Percentiles rank a stretch among this genome's conserved stretches.
These are phyloP conservation scores for Anadara kagoshimensis DNA, from an alignment of 1,140 invertebrate species.

Conservation along the genomic window DNA sequence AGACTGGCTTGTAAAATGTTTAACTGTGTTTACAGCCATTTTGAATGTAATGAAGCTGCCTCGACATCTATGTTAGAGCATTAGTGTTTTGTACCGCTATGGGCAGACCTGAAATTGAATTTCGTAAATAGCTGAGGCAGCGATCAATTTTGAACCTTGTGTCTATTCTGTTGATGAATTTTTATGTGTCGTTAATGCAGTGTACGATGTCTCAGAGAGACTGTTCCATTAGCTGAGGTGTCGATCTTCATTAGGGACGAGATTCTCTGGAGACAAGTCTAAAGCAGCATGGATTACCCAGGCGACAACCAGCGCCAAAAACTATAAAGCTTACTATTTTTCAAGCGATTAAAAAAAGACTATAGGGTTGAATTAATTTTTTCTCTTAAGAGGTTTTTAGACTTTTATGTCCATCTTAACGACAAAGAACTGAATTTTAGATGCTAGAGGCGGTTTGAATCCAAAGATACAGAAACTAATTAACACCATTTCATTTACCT, in stretches of 20 bases:
- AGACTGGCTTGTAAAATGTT: slow-evolving; percentile 47
- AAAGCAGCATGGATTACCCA: too few species aligned
- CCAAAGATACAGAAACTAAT: too few species aligned
- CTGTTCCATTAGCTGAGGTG: slow-evolving; percentile 64
- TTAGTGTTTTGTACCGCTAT: slow-evolving; percentile 35
- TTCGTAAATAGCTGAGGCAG: slow-evolving; percentile 42
- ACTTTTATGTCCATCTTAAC: too few species aligned
- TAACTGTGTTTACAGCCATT: slow-evolving; percentile 48
- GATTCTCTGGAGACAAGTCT: slow-evolving; percentile 39
- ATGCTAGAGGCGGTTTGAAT: too few species aligned
- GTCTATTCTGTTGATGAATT: slow-evolving; percentile 42
- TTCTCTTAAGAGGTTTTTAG: too few species aligned
- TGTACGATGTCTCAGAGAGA: slow-evolving; percentile 44
- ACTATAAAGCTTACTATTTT: too few species aligned
- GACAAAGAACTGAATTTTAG: too few species aligned
- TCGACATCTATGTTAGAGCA: slow-evolving; percentile 23
- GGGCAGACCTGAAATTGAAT: slow-evolving; percentile 49
- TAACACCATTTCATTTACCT: too few species aligned
- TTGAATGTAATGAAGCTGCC: slow-evolving; percentile 40
- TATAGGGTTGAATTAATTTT: too few species aligned
- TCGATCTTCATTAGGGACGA: slow-evolving; percentile 58
- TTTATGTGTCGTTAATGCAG: slow-evolving; percentile 52
- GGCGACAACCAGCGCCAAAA: too few species aligned
- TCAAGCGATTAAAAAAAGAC: too few species aligned
- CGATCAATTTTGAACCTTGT: slow-evolving; percentile 29